Base-by-base conservation (phyloP, 2,113 vertebrate species). In the Acanthochromis polyacanthus region DNA sequence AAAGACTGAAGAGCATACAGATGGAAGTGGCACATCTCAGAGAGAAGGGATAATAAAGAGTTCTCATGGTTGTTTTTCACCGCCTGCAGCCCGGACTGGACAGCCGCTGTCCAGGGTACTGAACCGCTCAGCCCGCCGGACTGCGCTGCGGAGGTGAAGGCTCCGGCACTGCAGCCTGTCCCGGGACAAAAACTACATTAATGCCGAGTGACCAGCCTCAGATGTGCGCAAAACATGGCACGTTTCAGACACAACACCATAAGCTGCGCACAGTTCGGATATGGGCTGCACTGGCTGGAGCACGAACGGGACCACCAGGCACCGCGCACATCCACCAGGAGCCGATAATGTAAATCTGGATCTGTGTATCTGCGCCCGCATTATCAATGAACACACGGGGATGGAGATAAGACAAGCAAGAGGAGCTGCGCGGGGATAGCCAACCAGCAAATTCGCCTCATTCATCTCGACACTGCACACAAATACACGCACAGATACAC, bases 51-150 rank as follows among this genome's bases (percentile, higher is more conserved):
- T 30, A 30, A 4, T n/a, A 28, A 2, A 10, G 30, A 78, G 46
- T 23, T 74, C 11, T 17, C 50, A 1, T 17, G 10, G 25, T 11
- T 22, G 67, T 52, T 16, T 50, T 43, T 32, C 30, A 22, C 50
- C 19, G 61, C 45, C 60, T 38, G 45, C 38, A 64, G 59, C 25
- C 55, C 30, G 3, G 3, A 11, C 28, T 5, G 3, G 69, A 25
- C 25, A 78, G 77, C 12, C 71, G 71, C 91, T 88, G 82, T 90
- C 88, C 91, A 72, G 2, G 88, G 89, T 90, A 30, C 90, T 92
- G 89, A 80, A 92, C 51, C 7, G 1, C 75, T 50, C 68, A 62
- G 71, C 19, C 65, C 7, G 40, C 64, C 3, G 61, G 75, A 63
- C 66, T 71, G 76, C 60, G 65, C 15, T 75, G 43, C 67, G 23